A percentile compares a stretch with the other conserved stretches of the same genome.
phyloP scores from a whole-genome alignment of 2,888 invertebrate species.

The Catocala sponsa region DNA sequence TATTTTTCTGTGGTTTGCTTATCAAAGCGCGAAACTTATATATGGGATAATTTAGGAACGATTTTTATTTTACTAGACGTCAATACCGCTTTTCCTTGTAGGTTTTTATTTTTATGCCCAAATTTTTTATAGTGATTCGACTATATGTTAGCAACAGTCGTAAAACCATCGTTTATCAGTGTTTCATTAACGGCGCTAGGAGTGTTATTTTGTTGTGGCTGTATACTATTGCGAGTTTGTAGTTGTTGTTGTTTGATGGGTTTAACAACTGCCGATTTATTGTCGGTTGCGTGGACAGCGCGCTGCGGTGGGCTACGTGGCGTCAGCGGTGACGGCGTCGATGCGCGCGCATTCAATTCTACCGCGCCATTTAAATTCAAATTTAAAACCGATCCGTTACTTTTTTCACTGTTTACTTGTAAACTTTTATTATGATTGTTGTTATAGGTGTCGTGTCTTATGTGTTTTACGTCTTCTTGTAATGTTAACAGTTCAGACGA shows the following conservation, averaged over 20 bases:
- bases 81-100: background rate
- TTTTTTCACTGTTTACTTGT: background rate
- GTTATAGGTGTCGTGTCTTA: background rate
- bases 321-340: no score
- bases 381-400: no score
- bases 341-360: no score
- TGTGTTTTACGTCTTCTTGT: background rate
- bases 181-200: background rate
- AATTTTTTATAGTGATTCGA: background rate
- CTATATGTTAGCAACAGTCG: constrained; percentile 3
- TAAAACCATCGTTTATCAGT: constrained; percentile 1
- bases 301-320: no score
- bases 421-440: background rate
- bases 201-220: background rate
- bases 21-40: constrained; percentile 9
- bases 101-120: background rate
- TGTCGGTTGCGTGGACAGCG: no score
- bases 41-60: constrained; percentile 4
- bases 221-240: background rate
- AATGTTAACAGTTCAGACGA: background rate
- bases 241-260: background rate
- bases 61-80: background rate
- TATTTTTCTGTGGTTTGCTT: constrained; percentile 2
- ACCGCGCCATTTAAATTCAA: no score
- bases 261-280: no score